A percentile compares a stretch with the other conserved stretches of the same genome.
These are phyloP conservation scores for Galaxea fascicularis DNA, from an alignment of 92 coral and sea anemone species.

Conservation along the genomic window DNA sequence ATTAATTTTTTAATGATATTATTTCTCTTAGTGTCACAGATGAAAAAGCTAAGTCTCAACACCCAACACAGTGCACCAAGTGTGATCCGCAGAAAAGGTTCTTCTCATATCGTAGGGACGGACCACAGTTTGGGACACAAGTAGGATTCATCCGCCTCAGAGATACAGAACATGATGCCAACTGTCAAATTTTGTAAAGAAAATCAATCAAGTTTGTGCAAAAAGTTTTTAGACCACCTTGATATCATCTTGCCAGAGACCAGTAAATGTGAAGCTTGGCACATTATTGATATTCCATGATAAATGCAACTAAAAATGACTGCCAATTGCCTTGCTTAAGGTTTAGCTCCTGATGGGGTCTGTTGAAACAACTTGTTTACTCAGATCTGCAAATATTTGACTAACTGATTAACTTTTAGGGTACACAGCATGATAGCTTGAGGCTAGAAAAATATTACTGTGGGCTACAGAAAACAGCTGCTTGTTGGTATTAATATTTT, in stretches of 20 bases:
- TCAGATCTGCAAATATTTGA: not conserved
- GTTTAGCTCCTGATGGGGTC: not conserved
- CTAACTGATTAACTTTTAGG: not conserved
- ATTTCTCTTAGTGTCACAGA: slow-evolving; percentile 12
- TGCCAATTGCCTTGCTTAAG: not conserved
- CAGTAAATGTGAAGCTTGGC: not conserved
- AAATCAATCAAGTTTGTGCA: not conserved
- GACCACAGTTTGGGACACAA: slow-evolving; percentile 87
- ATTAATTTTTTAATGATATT: too few relatives aligned
- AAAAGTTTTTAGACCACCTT: not conserved
- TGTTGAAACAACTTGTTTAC: not conserved
- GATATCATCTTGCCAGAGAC: not conserved
- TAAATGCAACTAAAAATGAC: not conserved
- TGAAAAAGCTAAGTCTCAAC: slow-evolving; percentile 24
- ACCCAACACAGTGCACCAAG: slow-evolving; percentile 83
- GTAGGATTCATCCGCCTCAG: slow-evolving; percentile 76
- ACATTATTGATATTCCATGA: not conserved
- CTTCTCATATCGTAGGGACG: slow-evolving; percentile 91
- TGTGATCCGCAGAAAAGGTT: slow-evolving; percentile 83
- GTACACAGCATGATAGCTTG: not conserved
- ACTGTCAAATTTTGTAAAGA: slow-evolving; percentile 16
- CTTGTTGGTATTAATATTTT: not conserved
- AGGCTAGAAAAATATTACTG: not conserved
- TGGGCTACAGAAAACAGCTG: not conserved
- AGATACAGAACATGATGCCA: slow-evolving; percentile 25